These are phyloP conservation scores for Okapia johnstoni DNA, from an alignment of 2,113 vertebrate species.

Conservation along the genomic window DNA sequence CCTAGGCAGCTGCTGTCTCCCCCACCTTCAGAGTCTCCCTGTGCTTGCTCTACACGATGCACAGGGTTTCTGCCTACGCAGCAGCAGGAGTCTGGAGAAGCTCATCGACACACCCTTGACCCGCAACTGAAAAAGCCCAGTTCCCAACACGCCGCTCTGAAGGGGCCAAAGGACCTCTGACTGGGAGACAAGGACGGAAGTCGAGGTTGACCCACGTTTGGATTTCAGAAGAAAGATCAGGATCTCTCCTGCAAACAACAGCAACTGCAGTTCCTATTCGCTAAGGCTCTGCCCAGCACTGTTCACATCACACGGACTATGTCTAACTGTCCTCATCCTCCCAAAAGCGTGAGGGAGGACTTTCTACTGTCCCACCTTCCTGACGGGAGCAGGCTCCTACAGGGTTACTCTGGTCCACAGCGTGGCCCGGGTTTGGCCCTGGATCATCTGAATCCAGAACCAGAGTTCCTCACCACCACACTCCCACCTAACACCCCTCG, in stretches of 20 bases:
- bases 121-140: not conserved
- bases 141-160: accelerated
- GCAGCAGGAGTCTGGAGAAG: not conserved
- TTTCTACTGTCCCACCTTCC: not conserved
- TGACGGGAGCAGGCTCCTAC: not conserved
- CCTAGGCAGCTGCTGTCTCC: not conserved
- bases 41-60: accelerated
- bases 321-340: not conserved
- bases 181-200: not conserved
- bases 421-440: not conserved
- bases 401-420: not conserved
- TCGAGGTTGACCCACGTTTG: not conserved
- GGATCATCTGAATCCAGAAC: not conserved
- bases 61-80: not conserved
- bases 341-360: not conserved
- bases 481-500: accelerated
- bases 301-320: accelerated
- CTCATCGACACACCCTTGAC: accelerated
- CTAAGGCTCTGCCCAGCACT: not conserved
- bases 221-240: not conserved
- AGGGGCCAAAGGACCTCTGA: not conserved
- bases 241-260: not conserved
- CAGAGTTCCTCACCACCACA: not conserved
- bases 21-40: too few species aligned
- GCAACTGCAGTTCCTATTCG: accelerated